Percentiles rank a stretch among this genome's conserved stretches.
Conservation (phyloP, 1,140 invertebrate genomes). For the Drosophila watanabei region DNA sequence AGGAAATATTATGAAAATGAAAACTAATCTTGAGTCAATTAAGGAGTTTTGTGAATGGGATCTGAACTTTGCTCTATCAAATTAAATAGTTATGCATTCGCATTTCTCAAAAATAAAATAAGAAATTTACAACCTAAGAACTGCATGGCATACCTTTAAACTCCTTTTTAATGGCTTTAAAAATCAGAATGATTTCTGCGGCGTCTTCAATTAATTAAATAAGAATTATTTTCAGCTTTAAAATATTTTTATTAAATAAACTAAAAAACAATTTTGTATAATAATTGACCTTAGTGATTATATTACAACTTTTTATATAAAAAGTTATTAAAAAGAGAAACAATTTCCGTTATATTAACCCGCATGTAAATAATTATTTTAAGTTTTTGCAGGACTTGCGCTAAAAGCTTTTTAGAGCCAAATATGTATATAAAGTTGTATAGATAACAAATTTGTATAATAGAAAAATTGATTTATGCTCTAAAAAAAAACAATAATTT, state of each 20-base stretch:
- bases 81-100: background rate
- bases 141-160: too few relatives aligned
- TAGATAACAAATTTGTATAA: background rate
- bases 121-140: too few relatives aligned
- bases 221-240: background rate
- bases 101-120: background rate
- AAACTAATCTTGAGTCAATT: background rate
- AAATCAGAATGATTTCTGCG: too few relatives aligned
- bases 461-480: background rate
- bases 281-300: too few relatives aligned
- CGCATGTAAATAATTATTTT: conserved; percentile 52
- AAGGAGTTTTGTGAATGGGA: background rate
- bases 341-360: background rate
- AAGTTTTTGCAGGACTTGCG: conserved; percentile 1
- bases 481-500: background rate
- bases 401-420: background rate
- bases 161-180: background rate
- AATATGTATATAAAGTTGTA: background rate
- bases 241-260: background rate
- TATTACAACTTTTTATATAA: background rate
- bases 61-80: background rate
- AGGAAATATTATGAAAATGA: background rate
- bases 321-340: background rate
- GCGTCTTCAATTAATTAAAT: background rate
- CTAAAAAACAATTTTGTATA: too few relatives aligned